Evolutionary conservation across 2,113 vertebrate genomes (phyloP), one percentile per base, ranked within the genome.

Genomic region (Pluvianellus socialis): DNA sequence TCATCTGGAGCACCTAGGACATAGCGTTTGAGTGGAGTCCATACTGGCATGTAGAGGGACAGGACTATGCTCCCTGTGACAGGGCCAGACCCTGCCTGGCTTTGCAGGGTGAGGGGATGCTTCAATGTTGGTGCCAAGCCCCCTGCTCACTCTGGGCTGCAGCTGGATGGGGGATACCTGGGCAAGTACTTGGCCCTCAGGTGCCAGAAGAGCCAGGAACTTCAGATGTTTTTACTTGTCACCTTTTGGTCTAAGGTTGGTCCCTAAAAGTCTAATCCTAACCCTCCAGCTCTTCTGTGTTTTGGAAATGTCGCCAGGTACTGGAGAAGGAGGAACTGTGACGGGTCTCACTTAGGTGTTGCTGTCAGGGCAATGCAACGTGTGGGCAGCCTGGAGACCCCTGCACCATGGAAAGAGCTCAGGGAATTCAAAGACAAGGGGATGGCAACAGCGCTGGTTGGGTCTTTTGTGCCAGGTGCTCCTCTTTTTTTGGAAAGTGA

Each of bases 341-440:
- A 26, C 20, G 79, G 47, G 9, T 68, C n/a, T 90, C 75, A 12
- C 35, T 70, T 50, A 21, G 12, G 10, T 58, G 65, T 10, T 82
- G 18, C 16, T 59, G 24, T 50, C 2, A 4, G 72, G 53, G 38
- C 33, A 44, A 61, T 5, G 22, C 49, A 84, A 16, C 0, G 0
- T n/a, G 30, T n/a, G 52, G 50, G 38, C 67, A 77, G 42, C 20
- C 42, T 26, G 40, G 44, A 68, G 40, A 63, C 5, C 26, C 44
- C 32, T 81, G 52, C 73, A 68, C 8, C 24, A 13, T 1, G 9
- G 18, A 47, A 75, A 76, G 47, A 40, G 15, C 53, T 45, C 23
- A n/a, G 27, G 56, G 33, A 68, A 44, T 52, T 33, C 59, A 49
- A 74, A 87, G 56, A 30, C 28, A 68, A 70, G 26, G 40, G 42